Percentiles rank a stretch among this genome's conserved stretches.
These are phyloP conservation scores for Thunnus thynnus DNA, from an alignment of 2,113 vertebrate genomes.

Conservation along the genomic window DNA sequence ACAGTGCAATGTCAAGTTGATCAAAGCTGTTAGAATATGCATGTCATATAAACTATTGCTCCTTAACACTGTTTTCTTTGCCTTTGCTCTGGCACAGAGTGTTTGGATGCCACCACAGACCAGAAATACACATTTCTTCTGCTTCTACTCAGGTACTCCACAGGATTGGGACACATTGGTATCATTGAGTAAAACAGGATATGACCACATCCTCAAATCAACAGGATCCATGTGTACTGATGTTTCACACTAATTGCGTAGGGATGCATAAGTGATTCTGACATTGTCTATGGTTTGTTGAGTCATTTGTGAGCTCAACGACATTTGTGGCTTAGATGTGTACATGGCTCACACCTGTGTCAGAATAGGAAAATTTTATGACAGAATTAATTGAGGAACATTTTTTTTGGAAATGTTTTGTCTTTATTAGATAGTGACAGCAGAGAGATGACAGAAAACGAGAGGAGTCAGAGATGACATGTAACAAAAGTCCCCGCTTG, in stretches of 20 bases:
- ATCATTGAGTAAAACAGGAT: constrained; percentile 60
- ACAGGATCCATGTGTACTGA: background rate
- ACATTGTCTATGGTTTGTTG: background rate
- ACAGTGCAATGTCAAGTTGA: background rate
- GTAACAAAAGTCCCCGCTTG: background rate
- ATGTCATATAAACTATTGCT: constrained; percentile 20
- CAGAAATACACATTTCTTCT: constrained; percentile 35
- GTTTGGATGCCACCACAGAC: background rate
- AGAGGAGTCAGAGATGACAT: background rate
- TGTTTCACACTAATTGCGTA: constrained; percentile 32
- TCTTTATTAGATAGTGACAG: background rate
- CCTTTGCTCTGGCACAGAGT: background rate
- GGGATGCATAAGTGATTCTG: background rate
- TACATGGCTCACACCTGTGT: background rate
- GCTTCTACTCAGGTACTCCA: constrained; percentile 49
- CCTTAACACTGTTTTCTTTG: constrained; percentile 45
- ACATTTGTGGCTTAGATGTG: background rate
- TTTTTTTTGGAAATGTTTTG: background rate
- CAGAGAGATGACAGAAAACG: background rate
- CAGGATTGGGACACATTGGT: constrained; percentile 57
- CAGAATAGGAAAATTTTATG: background rate
- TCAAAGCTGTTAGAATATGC: constrained; percentile 27
- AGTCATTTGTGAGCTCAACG: constrained; percentile 4
- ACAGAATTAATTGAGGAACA: background rate
- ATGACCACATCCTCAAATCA: constrained; percentile 42